Evolutionary conservation across 2,113 vertebrate species (phyloP).

Genomic region (Hemichromis elongatus): DNA sequence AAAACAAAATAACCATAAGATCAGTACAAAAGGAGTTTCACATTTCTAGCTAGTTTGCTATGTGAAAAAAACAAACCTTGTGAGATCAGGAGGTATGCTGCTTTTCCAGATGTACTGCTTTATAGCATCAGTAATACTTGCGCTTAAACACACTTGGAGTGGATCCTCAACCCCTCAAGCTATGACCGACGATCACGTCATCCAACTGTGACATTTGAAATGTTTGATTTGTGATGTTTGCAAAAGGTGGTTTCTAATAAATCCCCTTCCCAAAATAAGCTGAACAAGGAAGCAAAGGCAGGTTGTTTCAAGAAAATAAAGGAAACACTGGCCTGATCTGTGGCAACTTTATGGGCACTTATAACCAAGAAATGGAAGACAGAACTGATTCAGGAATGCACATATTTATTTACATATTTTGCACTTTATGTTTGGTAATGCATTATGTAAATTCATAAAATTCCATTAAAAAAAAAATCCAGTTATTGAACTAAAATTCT

Average conservation of each 20-base stretch:
- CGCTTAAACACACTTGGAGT: neutral
- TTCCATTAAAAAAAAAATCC: neutral
- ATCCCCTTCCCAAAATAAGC: fast-evolving
- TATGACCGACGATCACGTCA: neutral
- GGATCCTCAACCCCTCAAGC: neutral
- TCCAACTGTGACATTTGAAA: neutral
- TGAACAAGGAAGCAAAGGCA: neutral
- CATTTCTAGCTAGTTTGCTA: neutral
- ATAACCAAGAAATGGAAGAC: no score
- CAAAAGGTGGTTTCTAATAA: neutral
- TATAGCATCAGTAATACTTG: neutral
- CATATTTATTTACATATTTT: no score
- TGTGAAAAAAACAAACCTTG: neutral
- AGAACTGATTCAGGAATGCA: no score
- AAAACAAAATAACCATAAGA: neutral
- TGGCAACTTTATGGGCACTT: neutral
- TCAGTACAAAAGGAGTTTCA: neutral
- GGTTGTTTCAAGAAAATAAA: neutral
- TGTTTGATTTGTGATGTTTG: neutral
- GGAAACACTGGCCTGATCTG: neutral
- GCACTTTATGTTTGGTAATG: no score
- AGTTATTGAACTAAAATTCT: neutral
- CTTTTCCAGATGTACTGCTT: neutral
- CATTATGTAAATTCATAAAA: no score
- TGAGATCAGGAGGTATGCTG: neutral